A percentile compares a stretch with the other conserved stretches of the same genome.
Evolutionary conservation across 2,888 invertebrate species (phyloP).

Genomic region (Arge pagana): DNA sequence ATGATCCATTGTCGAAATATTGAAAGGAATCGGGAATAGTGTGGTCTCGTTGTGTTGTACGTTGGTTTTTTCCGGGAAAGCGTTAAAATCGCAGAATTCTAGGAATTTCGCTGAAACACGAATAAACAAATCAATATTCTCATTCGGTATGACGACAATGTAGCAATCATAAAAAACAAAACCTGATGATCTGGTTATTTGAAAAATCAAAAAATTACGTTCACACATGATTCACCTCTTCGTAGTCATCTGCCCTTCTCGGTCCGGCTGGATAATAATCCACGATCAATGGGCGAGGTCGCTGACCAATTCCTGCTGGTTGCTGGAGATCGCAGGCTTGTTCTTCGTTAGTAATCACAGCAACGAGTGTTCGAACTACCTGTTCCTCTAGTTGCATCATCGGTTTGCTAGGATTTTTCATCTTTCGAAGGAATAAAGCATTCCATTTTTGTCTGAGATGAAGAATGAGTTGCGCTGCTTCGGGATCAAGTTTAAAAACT

Average conservation of each 20-base stretch:
- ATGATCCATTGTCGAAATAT: too few relatives aligned
- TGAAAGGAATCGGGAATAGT: too few relatives aligned
- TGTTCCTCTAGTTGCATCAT: slow-evolving; percentile 69
- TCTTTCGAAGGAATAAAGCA: slow-evolving; percentile 68
- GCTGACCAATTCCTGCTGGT: slow-evolving; percentile 76
- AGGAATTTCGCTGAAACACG: too few relatives aligned
- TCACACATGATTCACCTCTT: slow-evolving; percentile 35
- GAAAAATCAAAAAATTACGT: too few relatives aligned
- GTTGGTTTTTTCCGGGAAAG: too few relatives aligned
- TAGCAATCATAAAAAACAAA: too few relatives aligned
- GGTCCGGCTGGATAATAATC: slow-evolving; percentile 61
- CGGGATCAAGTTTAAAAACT: slow-evolving; percentile 70
- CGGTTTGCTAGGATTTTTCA: slow-evolving; percentile 65
- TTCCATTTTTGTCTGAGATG: slow-evolving; percentile 76
- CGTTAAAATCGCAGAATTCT: too few relatives aligned
- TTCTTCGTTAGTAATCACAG: slow-evolving; percentile 74
- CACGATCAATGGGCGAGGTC: slow-evolving; percentile 71
- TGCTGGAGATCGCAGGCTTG: slow-evolving; percentile 70
- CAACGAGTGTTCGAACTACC: slow-evolving; percentile 69
- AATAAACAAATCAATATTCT: too few relatives aligned
- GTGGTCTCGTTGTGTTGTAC: too few relatives aligned
- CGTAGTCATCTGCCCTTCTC: slow-evolving; percentile 46
- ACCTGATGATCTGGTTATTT: too few relatives aligned
- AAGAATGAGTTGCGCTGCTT: slow-evolving; percentile 68
- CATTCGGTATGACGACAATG: too few relatives aligned